phyloP scores from a whole-genome alignment of 2,113 vertebrate genomes.

The Thryonomys swinderianus region DNA sequence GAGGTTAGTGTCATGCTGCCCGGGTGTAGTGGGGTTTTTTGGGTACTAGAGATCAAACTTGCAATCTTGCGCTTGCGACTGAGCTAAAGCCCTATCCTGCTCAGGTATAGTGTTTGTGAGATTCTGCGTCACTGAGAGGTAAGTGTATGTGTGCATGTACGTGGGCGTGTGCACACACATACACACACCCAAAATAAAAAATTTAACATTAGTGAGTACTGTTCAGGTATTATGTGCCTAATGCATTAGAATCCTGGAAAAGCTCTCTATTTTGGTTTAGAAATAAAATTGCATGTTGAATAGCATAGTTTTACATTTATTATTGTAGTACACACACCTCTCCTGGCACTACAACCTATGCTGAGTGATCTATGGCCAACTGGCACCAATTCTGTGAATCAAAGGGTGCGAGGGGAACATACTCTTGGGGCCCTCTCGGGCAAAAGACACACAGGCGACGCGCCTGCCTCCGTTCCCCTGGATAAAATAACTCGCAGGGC shows the following conservation, averaged over 20 bases:
- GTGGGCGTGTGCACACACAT: too few species aligned
- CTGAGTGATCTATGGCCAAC: background rate
- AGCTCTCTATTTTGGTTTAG: slow-evolving; percentile 78
- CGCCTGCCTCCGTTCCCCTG: background rate
- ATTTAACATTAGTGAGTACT: background rate
- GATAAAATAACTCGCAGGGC: background rate
- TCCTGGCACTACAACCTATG: slow-evolving; percentile 11
- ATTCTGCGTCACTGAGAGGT: background rate
- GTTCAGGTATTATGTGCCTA: slow-evolving; percentile 56
- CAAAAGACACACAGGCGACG: slow-evolving; percentile 31
- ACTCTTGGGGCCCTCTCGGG: slow-evolving; percentile 46
- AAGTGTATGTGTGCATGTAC: background rate
- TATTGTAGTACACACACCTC: background rate
- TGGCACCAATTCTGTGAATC: background rate
- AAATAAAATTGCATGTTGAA: slow-evolving; percentile 74
- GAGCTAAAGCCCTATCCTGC: too few species aligned
- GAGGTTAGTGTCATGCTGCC: background rate
- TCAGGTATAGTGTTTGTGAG: background rate
- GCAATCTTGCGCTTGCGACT: too few species aligned
- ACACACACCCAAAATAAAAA: background rate
- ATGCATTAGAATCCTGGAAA: slow-evolving; percentile 75
- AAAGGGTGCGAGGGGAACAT: slow-evolving; percentile 28
- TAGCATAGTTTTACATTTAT: slow-evolving; percentile 74
- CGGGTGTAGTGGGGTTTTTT: too few species aligned
- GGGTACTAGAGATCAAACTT: too few species aligned